A percentile compares a stretch with the other conserved stretches of the same genome.
Evolutionary conservation across 2,113 vertebrate species (phyloP).

Genomic region (Gallinago undulata): DNA sequence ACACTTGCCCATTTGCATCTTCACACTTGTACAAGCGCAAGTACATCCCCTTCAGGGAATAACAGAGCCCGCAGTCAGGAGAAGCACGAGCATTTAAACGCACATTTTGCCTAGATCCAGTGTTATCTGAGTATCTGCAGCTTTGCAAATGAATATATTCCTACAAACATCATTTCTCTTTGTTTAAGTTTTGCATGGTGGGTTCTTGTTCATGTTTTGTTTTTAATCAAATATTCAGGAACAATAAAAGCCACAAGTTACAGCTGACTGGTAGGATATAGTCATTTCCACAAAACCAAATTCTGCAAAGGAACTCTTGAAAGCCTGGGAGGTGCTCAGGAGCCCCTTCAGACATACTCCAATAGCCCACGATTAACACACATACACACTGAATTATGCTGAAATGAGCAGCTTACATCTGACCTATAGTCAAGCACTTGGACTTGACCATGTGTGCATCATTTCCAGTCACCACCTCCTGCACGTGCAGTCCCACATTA

Average conservation of each 20-base stretch:
- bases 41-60: background rate
- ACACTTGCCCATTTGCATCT: background rate
- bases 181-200: too few relatives aligned
- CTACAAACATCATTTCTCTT: background rate
- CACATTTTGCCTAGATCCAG: background rate
- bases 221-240: background rate
- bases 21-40: background rate
- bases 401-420: background rate
- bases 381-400: rapidly evolving
- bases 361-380: background rate
- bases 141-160: background rate
- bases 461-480: background rate
- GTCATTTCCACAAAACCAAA: background rate
- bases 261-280: background rate
- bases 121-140: background rate
- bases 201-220: too few relatives aligned
- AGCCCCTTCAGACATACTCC: background rate
- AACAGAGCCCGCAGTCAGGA: background rate
- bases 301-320: background rate
- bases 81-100: background rate
- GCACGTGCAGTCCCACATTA: rapidly evolving
- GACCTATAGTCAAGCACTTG: background rate
- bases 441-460: rapidly evolving
- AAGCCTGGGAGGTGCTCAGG: background rate
- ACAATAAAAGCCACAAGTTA: background rate